phyloP scores from a whole-genome alignment of 2,888 invertebrate genomes.

The Andrena camellia region DNA sequence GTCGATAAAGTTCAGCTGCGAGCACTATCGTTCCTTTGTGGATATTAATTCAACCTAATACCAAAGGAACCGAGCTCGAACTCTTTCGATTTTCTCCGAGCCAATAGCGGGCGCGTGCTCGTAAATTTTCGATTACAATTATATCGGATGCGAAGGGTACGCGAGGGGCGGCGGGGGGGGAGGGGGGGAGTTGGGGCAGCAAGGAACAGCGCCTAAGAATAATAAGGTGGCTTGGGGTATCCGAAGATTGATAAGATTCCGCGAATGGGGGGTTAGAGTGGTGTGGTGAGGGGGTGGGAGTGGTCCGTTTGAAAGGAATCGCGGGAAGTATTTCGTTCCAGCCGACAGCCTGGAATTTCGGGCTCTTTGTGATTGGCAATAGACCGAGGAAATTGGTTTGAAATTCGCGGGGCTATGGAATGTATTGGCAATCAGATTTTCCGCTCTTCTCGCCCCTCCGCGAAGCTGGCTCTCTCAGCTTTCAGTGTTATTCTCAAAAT shows the following conservation, averaged over 20 bases:
- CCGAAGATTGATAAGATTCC: constrained; percentile 61
- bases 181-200: background rate
- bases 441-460: constrained; percentile 67
- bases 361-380: constrained; percentile 81
- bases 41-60: constrained; percentile 50
- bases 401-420: constrained; percentile 80
- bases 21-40: constrained; percentile 16
- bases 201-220: constrained; percentile 53
- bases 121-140: constrained; percentile 62
- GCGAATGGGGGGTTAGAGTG: constrained; percentile 57
- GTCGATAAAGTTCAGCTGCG: constrained; percentile 49
- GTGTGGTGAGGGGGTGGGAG: constrained; percentile 17
- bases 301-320: constrained; percentile 67
- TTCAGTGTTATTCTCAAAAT: constrained; percentile 74
- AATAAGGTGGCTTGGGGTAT: constrained; percentile 50
- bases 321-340: constrained; percentile 76
- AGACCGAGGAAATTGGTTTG: constrained; percentile 82
- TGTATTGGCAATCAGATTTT: constrained; percentile 83
- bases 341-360: constrained; percentile 77
- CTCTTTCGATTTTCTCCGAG: constrained; percentile 41
- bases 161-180: background rate
- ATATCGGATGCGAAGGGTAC: constrained; percentile 10
- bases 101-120: constrained; percentile 33
- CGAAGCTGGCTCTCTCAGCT: constrained; percentile 31
- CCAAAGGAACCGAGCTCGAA: constrained; percentile 31